Evolutionary conservation across 2,888 invertebrate species (phyloP).

Genomic region (Eupelmus urozonus): DNA sequence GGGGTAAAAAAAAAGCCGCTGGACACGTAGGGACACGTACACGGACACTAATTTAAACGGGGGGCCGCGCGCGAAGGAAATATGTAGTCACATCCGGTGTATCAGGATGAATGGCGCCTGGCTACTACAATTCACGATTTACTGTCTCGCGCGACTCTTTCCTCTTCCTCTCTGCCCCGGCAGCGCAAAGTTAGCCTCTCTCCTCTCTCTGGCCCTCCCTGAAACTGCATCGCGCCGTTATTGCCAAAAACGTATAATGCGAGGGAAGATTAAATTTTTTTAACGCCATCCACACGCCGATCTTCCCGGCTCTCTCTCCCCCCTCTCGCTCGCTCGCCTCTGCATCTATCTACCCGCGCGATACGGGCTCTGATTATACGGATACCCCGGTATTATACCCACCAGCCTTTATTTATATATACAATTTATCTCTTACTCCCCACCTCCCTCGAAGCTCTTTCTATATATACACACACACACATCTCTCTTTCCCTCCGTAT

Average conservation of each 20-base stretch:
- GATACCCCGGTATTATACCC: background rate
- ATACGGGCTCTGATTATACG: constrained; percentile 16
- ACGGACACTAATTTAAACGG: constrained; percentile 73
- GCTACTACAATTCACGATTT: constrained; percentile 72
- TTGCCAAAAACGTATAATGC: constrained; percentile 71
- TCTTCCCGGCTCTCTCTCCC: constrained; percentile 48
- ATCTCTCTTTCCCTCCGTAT: background rate
- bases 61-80: constrained; percentile 66
- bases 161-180: background rate
- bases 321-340: constrained; percentile 2
- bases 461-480: background rate
- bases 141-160: constrained; percentile 56
- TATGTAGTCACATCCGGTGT: constrained; percentile 73
- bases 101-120: constrained; percentile 71
- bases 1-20: constrained; percentile 67
- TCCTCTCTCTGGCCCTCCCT: background rate
- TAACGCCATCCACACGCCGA: constrained; percentile 22
- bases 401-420: background rate
- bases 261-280: constrained; percentile 70
- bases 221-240: constrained; percentile 61
- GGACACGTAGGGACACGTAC: constrained; percentile 37
- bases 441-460: too few relatives aligned
- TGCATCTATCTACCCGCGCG: background rate
- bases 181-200: constrained; percentile 11
- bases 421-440: background rate